Base-by-base conservation (phyloP, 30 jellyfish, hydroid and myxozoan species). In the Aurelia aurita region DNA sequence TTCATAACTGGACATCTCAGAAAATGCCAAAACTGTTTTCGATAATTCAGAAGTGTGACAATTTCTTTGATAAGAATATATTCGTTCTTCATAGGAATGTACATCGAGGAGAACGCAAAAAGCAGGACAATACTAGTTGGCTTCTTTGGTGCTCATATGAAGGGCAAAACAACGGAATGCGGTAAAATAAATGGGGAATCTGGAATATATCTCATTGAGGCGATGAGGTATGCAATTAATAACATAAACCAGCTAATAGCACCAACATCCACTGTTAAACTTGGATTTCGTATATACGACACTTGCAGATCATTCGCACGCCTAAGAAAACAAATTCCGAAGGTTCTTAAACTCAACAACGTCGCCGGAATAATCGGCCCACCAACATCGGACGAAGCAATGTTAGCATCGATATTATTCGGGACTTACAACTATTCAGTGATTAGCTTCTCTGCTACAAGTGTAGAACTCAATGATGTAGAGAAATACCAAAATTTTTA, bases 341-440 rank as follows among this genome's bases (percentile, higher is more conserved):
- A 55, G 29, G 29, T 16, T 5, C 25, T 55, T 5, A 13, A 5
- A 13, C 29, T 22, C 0, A 2, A 13, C 25, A 3, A 22, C 0
- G 14, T 13, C 25, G 55, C 57, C 27, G 91, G 91, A 13, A 25
- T 81, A 22, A 28, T 81, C 21, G 91, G 91, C 7, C 85, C 85
- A 7, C 23, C 66, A 54, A 81, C 91, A 27, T 81, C 91, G 28
- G 91, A 81, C 59, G 91, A 81, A 53, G 79, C 87, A 8, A 22
- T 49, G 20, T 55, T 81, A 32, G 87, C 87, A 1, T 29, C 87
- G 14, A 67, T 66, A 21, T 16, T 81, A n/a, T 45, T 39, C 13
- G 79, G 91, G 5, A 58, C 73, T 7, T 31, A 45, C 43, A 49
- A 81, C n/a, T 10, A 49, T 5, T 35, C 87, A 26, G 79, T 81